phyloP scores from a whole-genome alignment of 2,113 vertebrate genomes.

The Syngnathus scovelli region DNA sequence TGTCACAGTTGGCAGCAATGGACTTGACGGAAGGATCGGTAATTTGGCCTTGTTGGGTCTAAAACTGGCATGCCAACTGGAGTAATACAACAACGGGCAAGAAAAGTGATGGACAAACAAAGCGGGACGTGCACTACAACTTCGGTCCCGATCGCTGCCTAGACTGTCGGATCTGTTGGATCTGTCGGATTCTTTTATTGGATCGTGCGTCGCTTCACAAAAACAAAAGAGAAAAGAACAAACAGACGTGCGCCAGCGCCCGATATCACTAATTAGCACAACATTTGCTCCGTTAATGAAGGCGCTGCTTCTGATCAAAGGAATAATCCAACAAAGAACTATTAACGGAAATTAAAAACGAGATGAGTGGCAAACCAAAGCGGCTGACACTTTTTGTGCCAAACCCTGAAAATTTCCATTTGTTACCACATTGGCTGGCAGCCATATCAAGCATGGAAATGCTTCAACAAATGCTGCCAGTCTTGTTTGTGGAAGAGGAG shows the following conservation, averaged over 20 bases:
- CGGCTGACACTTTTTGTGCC: constrained; percentile 56
- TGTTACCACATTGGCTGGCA: constrained; percentile 54
- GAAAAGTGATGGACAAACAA: constrained; percentile 43
- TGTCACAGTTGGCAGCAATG: constrained; percentile 31
- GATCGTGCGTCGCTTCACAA: constrained; percentile 43
- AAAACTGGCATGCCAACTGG: constrained; percentile 70
- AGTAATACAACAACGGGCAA: constrained; percentile 62
- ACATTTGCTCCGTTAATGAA: constrained; percentile 67
- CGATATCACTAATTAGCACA: constrained; percentile 65
- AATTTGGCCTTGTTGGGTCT: constrained; percentile 65
- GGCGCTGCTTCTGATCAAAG: constrained; percentile 42
- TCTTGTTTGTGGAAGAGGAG: constrained; percentile 43
- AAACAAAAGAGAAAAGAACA: constrained; percentile 54
- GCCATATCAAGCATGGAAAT: constrained; percentile 52
- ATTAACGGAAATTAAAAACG: constrained; percentile 35
- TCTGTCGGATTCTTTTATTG: constrained; percentile 16
- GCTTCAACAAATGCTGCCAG: constrained; percentile 65
- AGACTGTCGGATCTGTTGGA: constrained; percentile 34
- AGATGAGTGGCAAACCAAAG: constrained; percentile 49
- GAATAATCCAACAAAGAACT: constrained; percentile 46
- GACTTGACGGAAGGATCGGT: constrained; percentile 59
- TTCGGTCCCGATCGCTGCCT: constrained; percentile 22
- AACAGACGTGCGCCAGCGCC: constrained; percentile 49
- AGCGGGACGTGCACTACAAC: constrained; percentile 33
- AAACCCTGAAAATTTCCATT: constrained; percentile 51